Percentiles rank a stretch among this genome's conserved stretches.
Conservation (phyloP, 2,797 vertebrate species). For the Syngnathus rostellatus region DNA sequence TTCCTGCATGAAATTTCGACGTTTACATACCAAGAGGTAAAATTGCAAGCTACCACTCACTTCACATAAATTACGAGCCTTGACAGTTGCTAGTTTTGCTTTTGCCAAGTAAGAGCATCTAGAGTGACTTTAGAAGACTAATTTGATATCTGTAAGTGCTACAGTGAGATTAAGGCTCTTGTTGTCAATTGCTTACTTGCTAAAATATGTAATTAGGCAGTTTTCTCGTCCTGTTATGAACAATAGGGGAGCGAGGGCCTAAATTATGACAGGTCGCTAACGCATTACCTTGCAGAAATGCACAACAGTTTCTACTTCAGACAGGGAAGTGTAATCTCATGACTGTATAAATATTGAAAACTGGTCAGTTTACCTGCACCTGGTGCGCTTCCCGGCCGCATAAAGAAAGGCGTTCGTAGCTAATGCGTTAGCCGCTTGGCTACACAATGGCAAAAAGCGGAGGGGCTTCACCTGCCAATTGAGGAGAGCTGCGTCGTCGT, state of each 20-base stretch:
- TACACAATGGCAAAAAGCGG: constrained; percentile 52
- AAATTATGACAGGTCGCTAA: constrained; percentile 10
- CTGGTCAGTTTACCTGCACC: constrained; percentile 60
- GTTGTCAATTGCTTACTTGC: neutral
- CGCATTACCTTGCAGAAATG: constrained; percentile 12
- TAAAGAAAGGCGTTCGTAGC: constrained; percentile 14
- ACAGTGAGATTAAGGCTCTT: neutral
- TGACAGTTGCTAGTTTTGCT: constrained; percentile 1
- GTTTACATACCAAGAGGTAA: neutral
- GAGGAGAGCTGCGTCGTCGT: neutral
- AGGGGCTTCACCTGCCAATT: constrained; percentile 11
- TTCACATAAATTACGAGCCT: neutral
- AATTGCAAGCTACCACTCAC: neutral
- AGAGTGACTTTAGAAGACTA: neutral
- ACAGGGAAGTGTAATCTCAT: fast-evolving
- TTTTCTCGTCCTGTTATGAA: neutral
- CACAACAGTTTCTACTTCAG: neutral
- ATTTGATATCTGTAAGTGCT: neutral
- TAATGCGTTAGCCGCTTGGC: constrained; percentile 15
- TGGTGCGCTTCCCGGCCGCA: constrained; percentile 27
- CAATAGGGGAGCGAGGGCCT: constrained; percentile 4
- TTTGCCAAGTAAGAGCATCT: neutral
- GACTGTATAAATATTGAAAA: neutral
- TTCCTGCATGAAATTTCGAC: neutral
- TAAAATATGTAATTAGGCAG: neutral